These are phyloP conservation scores for Marmota monax DNA, from an alignment of 2,113 vertebrate genomes.

Conservation along the genomic window DNA sequence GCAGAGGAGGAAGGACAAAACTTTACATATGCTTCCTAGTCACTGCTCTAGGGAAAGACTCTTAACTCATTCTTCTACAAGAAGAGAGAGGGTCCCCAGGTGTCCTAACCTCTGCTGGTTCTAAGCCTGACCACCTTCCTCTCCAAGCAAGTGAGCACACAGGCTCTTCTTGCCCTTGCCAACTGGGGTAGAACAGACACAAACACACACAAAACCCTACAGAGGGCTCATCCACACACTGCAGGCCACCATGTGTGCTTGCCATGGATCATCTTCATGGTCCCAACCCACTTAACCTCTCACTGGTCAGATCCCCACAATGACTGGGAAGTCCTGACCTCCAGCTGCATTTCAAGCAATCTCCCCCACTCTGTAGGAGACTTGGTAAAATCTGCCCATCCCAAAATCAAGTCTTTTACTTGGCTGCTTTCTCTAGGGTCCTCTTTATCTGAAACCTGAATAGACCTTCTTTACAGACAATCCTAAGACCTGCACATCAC, in stretches of 20 bases:
- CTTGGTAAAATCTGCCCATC: background rate
- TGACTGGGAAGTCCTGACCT: background rate
- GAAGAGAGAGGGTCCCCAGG: background rate
- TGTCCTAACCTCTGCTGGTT: background rate
- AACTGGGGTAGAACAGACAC: background rate
- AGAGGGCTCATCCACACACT: background rate
- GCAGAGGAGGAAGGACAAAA: background rate
- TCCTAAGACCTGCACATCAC: background rate
- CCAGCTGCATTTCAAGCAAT: background rate
- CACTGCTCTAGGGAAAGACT: background rate
- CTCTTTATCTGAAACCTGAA: background rate
- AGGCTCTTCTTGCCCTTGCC: background rate
- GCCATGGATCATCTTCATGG: background rate
- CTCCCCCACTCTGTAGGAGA: background rate
- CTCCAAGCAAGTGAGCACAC: background rate
- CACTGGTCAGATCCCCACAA: background rate
- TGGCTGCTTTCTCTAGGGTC: conserved; percentile 1
- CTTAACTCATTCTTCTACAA: background rate
- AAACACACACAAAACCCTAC: background rate
- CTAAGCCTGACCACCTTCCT: background rate
- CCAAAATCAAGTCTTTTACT: background rate
- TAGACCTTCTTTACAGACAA: background rate
- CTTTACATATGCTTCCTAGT: background rate
- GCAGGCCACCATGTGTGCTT: background rate
- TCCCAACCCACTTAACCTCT: background rate